Evolutionary conservation across 2,888 invertebrate species (phyloP), one percentile per base, ranked within the genome.

Genomic region (Cephus runcator): DNA sequence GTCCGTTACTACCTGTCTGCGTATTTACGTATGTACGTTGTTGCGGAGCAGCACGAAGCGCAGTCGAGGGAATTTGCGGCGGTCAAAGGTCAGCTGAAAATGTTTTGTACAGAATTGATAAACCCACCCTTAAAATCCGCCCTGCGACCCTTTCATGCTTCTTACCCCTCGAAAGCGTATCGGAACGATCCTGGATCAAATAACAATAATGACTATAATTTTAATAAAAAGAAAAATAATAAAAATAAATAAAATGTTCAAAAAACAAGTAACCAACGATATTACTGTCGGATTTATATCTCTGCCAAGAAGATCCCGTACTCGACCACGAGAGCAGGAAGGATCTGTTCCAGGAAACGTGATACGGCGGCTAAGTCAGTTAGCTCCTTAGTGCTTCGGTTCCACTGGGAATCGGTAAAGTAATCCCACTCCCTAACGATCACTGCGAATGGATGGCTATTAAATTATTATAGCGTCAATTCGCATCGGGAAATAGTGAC

Each of bases 401-500:
- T 85, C 87, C 88, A 83, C 86, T 85, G 88, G 88, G 87, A 81
- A 87, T 83, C 82, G 79, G 78, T 79, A 77, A 82, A 85, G 83
- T 86, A 86, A 87, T 88, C 85, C 80, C 85, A 81, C 80, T 78
- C 40, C 74, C 75, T 69, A 80, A 81, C 86, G 87, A 89, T 90
- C 88, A 86, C 85, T 83, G 83, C 81, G 85, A 84, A 86, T 87
- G 88, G 86, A 88, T 85, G 85, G 89, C 89, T 90, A 90, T 90
- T 90, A 89, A 90, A 90, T 90, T 90, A 90, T 90, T 90, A 89
- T 85, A 83, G 87, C 88, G 88, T 86, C 90, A 88, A 90, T 90
- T 56, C 56, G 23, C 56, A 56, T 56, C 56, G 56, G 23, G 56
- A 56, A 56, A 88, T 90, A 88, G 89, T 90, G 90, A 90, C 90